Base-by-base conservation (phyloP, 2,113 vertebrate genomes). In the Solea senegalensis region DNA sequence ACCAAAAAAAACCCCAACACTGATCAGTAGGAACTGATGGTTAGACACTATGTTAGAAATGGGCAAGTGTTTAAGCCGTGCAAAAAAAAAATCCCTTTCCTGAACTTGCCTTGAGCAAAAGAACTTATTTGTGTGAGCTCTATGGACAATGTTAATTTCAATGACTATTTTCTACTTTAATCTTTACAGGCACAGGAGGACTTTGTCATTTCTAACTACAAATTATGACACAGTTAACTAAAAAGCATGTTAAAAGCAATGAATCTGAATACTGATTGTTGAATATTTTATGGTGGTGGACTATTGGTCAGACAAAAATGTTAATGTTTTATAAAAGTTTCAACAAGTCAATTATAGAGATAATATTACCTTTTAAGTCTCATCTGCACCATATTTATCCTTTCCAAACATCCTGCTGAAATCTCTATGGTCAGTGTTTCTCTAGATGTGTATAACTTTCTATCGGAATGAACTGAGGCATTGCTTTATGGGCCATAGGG, bases 11-110 rank as follows among this genome's bases (percentile, higher is more conserved):
- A 21, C 21, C 21, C 21, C 21, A 21, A 58, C 12, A 43, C 34
- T 21, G 49, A 75, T 76, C 62, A 39, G 58, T 11, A 11, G 59
- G 40, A 65, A 26, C 65, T 60, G 5, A n/a, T 50, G 46, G 49
- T 58, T 11, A 3, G 39, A 72, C 28, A 28, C 9, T 46, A n/a
- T 53, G 28, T 16, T 53, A 13, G 62, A 34, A 65, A 43, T 7
- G 1, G n/a, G 45, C 56, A 8, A 4, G 0, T 58, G 56, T 54
- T 74, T 59, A 50, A 68, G 12, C 7, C 13, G 6, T 16, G 49
- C 11, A 48, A 27, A 26, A 7, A 63, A 63, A 54, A 44, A 72
- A 34, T 62, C 53, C 27, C 48, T 52, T 7, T 45, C 40, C 5
- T 51, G 41, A 44, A 67, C 46, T 68, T 3, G 4, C 10, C 59